Conservation (phyloP, 1,140 invertebrate species). For the Planococcus citri region DNA sequence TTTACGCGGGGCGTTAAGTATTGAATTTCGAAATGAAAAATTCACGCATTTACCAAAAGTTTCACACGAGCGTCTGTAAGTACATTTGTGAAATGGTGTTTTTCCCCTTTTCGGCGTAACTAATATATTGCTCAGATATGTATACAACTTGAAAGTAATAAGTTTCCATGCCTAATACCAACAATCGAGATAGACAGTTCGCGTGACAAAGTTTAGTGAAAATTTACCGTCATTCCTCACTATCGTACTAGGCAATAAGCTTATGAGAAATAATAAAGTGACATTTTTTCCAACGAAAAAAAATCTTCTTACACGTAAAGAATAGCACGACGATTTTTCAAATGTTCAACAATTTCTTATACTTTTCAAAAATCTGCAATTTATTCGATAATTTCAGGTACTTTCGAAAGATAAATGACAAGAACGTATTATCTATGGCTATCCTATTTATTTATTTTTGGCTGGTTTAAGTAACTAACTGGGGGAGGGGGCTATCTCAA, state of each 20-base stretch:
- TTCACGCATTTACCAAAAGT: background rate
- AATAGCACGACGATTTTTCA: too few relatives aligned
- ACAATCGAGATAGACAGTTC: slow-evolving; percentile 7
- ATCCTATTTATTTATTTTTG: too few relatives aligned
- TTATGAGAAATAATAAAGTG: background rate
- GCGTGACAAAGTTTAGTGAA: background rate
- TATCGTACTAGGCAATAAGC: background rate
- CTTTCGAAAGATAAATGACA: too few relatives aligned
- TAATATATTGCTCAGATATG: background rate
- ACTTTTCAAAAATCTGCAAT: too few relatives aligned
- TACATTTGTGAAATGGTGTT: too few relatives aligned
- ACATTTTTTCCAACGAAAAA: too few relatives aligned
- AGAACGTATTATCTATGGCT: too few relatives aligned
- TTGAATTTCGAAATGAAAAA: background rate
- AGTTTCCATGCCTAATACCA: background rate
- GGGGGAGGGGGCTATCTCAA: too few relatives aligned
- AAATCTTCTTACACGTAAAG: too few relatives aligned
- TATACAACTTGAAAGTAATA: background rate
- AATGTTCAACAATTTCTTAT: too few relatives aligned
- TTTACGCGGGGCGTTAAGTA: background rate
- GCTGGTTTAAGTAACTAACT: too few relatives aligned
- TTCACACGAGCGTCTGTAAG: background rate
- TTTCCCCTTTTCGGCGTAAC: background rate
- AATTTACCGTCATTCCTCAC: background rate
- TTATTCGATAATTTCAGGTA: too few relatives aligned